Evolutionary conservation across 2,113 vertebrate species (phyloP).

Genomic region (Lepidothrix coronata): DNA sequence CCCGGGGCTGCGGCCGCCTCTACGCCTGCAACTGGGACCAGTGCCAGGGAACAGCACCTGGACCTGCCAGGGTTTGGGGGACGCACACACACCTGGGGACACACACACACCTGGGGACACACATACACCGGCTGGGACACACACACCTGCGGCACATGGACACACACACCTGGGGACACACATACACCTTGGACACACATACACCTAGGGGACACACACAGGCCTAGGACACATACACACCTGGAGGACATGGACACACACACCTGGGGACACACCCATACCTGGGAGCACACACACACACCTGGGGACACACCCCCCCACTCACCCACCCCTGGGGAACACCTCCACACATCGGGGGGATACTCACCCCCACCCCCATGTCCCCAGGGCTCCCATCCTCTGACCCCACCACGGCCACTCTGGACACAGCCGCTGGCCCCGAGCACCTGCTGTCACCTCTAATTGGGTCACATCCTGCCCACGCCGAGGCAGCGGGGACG

Average conservation of each 20-base stretch:
- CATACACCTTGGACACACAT: background rate
- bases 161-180: background rate
- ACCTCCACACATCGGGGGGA: background rate
- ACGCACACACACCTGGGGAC: background rate
- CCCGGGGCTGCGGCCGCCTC: background rate
- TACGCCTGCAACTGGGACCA: background rate
- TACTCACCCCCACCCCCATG: rapidly evolving
- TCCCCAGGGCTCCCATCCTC: background rate
- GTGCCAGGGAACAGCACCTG: too few relatives aligned
- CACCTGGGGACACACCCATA: too few relatives aligned
- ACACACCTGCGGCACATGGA: too few relatives aligned
- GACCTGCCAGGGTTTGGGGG: background rate
- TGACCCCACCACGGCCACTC: background rate
- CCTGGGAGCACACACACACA: too few relatives aligned
- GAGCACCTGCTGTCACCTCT: background rate
- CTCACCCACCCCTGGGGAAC: background rate
- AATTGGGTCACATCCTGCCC: background rate
- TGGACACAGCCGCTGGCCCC: background rate
- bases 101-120: background rate
- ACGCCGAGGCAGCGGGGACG: background rate
- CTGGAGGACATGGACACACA: background rate
- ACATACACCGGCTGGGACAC: too few relatives aligned
- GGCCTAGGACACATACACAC: background rate
- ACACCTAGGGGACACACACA: too few relatives aligned
- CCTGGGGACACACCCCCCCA: too few relatives aligned